Conservation (phyloP, 2,888 invertebrate genomes). For the Molanna angustata region DNA sequence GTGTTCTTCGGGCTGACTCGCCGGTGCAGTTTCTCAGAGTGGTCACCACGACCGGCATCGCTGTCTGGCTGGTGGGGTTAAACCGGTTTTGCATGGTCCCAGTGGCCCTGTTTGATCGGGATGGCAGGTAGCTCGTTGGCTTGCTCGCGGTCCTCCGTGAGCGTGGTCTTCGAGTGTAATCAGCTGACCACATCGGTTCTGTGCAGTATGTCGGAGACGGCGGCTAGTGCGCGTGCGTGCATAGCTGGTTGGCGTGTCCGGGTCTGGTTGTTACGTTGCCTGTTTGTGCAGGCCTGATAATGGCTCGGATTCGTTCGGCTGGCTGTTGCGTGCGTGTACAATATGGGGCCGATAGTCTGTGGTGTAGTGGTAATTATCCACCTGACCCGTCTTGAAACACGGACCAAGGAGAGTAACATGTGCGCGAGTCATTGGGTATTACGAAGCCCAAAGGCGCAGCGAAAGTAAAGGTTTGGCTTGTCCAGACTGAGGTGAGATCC, state of each 20-base stretch:
- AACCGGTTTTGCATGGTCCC: not conserved
- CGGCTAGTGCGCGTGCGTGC: too few relatives aligned
- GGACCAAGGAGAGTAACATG: slow-evolving; percentile 72
- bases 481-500: slow-evolving; percentile 48
- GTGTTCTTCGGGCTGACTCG: slow-evolving; percentile 27
- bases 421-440: slow-evolving; percentile 65
- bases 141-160: too few relatives aligned
- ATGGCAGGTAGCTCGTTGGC: too few relatives aligned
- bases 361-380: slow-evolving; percentile 48
- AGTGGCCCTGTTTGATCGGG: not conserved
- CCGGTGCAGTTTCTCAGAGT: slow-evolving; percentile 46
- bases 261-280: slow-evolving; percentile 36
- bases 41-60: slow-evolving; percentile 53
- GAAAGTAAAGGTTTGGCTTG: slow-evolving; percentile 57
- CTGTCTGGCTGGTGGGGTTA: too few relatives aligned
- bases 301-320: slow-evolving; percentile 36
- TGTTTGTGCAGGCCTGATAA: slow-evolving; percentile 27
- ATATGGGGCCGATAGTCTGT: slow-evolving; percentile 42
- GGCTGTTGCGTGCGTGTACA: slow-evolving; percentile 39
- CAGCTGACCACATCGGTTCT: too few relatives aligned
- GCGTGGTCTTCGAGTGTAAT: too few relatives aligned
- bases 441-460: slow-evolving; percentile 61
- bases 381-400: slow-evolving; percentile 76
- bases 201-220: too few relatives aligned
- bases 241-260: slow-evolving; percentile 38